Base-by-base conservation (phyloP, 2,113 vertebrate species). In the Phyllostomus discolor region DNA sequence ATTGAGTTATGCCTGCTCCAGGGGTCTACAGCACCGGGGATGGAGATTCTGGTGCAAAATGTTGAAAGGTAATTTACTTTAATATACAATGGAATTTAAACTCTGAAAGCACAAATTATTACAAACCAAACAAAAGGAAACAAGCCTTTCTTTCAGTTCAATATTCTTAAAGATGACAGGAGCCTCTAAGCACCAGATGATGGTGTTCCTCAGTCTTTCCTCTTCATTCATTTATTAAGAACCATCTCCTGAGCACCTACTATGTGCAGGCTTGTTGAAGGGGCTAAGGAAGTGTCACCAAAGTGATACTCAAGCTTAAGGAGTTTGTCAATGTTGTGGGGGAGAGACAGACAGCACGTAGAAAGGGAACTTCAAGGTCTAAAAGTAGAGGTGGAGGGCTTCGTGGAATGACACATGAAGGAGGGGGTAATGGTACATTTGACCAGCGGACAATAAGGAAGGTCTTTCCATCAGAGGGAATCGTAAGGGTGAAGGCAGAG, bases 1-100 rank as follows among this genome's bases (percentile, higher is more conserved):
- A 84, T 88, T 92, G 94, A 96, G 59, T 94, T 97, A 94, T 88
- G 78, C 17, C 62, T 95, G 24, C 70, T 80, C 66, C 14, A 67
- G 52, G 33, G 73, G 31, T 72, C 75, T 66, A 41, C 2, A 91
- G 59, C 84, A 79, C 20, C 50, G 62, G 72, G 48, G 91, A 95
- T 17, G 70, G 73, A 91, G 38, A 41, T 41, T 90, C 31, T 70
- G 50, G 57, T 66, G 91, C 90, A 87, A 91, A 96, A 94, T 64
- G 20, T 57, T 81, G 59, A 90, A 67, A 96, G 64, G 7, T 24
- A 81, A 46, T 72, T 90, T 95, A 91, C 33, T 78, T 57, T 50
- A 87, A 48, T 75, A 92, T 41, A 87, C 41, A 91, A 62, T 73
- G 46, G 84, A 94, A 81, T 54, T 66, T 66, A 26, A 90, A 88